Conservation (phyloP, 2,113 vertebrate species). For the Barbus barbus region DNA sequence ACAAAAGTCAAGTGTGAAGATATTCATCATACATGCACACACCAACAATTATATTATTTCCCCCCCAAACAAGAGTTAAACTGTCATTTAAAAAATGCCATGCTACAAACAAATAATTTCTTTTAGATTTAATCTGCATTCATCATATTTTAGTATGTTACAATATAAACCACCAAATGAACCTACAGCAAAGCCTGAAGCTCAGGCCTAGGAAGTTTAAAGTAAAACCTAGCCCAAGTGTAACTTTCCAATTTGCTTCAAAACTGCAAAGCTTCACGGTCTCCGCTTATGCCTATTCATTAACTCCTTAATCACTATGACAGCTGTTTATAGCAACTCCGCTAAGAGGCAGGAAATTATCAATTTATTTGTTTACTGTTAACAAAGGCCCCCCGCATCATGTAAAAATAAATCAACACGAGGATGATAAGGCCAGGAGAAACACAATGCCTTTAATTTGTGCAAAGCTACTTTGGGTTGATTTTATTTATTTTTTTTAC, state of each 20-base stretch:
- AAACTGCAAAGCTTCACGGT: slow-evolving; percentile 53
- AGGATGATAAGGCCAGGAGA: slow-evolving; percentile 67
- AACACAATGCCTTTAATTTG: slow-evolving; percentile 77
- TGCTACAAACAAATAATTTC: slow-evolving; percentile 1
- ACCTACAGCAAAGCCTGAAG: not conserved
- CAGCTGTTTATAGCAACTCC: slow-evolving; percentile 63
- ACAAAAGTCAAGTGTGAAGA: slow-evolving; percentile 70
- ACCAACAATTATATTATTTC: too few species aligned
- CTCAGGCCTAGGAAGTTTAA: slow-evolving; percentile 8
- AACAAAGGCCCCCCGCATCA: slow-evolving; percentile 67
- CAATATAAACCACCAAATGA: not conserved
- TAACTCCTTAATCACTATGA: slow-evolving; percentile 67
- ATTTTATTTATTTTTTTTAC: slow-evolving; percentile 56
- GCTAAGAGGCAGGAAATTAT: slow-evolving; percentile 63
- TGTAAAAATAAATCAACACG: slow-evolving; percentile 71
- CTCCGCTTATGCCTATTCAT: slow-evolving; percentile 63
- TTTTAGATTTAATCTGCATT: not conserved
- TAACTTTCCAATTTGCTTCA: slow-evolving; percentile 52
- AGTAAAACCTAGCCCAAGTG: slow-evolving; percentile 31
- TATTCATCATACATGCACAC: slow-evolving; percentile 51
- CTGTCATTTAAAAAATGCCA: slow-evolving; percentile 16
- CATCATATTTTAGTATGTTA: not conserved
- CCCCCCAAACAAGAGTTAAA: too few species aligned
- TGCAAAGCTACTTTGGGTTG: slow-evolving; percentile 76
- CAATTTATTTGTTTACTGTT: slow-evolving; percentile 70